A percentile compares a stretch with the other conserved stretches of the same genome.
Evolutionary conservation across 2,888 invertebrate genomes (phyloP).

Genomic region (Patella depressa): DNA sequence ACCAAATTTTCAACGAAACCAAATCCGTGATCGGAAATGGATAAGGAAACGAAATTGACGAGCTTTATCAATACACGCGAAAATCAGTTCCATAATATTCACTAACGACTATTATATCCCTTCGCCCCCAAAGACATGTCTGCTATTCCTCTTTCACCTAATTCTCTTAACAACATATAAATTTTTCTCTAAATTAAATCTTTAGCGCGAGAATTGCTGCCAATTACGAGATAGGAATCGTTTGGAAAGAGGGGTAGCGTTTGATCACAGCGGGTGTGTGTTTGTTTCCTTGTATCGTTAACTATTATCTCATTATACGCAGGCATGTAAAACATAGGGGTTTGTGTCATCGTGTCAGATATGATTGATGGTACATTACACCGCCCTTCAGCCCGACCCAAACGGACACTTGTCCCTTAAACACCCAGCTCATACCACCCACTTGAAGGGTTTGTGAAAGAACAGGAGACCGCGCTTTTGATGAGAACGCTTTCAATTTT

Average conservation of each 20-base stretch:
- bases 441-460: not conserved
- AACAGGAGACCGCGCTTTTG: too few species aligned
- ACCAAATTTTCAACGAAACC: not conserved
- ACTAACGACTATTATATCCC: too few species aligned
- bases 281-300: constrained; percentile 4
- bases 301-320: constrained; percentile 1
- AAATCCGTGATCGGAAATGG: constrained; percentile 7
- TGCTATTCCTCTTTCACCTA: not conserved
- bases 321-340: not conserved
- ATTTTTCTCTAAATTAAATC: constrained; percentile 7
- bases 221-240: not conserved
- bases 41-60: constrained; percentile 5
- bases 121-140: too few species aligned
- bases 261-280: constrained; percentile 7
- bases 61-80: constrained; percentile 6
- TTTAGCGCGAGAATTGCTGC: not conserved
- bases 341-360: not conserved
- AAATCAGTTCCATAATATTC: constrained; percentile 8
- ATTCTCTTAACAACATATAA: constrained; percentile 3
- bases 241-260: not conserved
- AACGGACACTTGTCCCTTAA: not conserved
- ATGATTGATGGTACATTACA: constrained; percentile 3
- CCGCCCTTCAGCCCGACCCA: not conserved
- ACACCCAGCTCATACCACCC: not conserved
- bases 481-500: too few species aligned